Evolutionary conservation across 2,797 vertebrate genomes (phyloP).

Genomic region (Neosalanx taihuensis): DNA sequence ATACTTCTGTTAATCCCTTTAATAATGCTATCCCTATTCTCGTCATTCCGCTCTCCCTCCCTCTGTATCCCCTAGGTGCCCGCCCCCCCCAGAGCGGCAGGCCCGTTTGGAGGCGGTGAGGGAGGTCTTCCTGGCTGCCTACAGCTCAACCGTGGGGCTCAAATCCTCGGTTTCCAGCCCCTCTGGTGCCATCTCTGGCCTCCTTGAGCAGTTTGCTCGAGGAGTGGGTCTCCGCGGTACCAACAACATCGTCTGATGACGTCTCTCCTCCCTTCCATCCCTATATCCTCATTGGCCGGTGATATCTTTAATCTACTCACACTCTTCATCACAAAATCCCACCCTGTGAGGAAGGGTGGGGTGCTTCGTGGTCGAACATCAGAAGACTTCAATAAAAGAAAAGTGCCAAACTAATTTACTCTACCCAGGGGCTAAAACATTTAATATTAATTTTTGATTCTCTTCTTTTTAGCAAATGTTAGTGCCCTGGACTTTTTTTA

Average conservation of each 20-base stretch:
- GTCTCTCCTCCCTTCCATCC: neutral
- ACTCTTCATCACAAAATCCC: constrained; percentile 5
- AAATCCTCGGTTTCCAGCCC: constrained; percentile 83
- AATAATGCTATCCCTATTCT: neutral
- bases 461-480: constrained; percentile 21
- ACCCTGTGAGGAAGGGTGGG: too few relatives aligned
- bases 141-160: constrained; percentile 91
- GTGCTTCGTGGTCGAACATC: too few relatives aligned
- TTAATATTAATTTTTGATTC: constrained; percentile 20
- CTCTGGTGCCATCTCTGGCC: constrained; percentile 88
- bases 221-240: constrained; percentile 89
- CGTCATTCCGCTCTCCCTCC: neutral
- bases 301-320: constrained; percentile 25
- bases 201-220: constrained; percentile 93
- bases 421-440: constrained; percentile 43
- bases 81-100: constrained; percentile 78
- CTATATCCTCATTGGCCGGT: neutral
- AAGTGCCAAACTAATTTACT: constrained; percentile 69
- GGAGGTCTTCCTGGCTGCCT: constrained; percentile 87
- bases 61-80: constrained; percentile 68
- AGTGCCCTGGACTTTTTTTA: constrained; percentile 10
- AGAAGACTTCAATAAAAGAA: constrained; percentile 20
- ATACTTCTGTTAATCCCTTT: neutral
- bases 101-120: constrained; percentile 89
- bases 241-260: constrained; percentile 81